Evolutionary conservation across 2,113 vertebrate species (phyloP).

Genomic region (Meleagris gallopavo): DNA sequence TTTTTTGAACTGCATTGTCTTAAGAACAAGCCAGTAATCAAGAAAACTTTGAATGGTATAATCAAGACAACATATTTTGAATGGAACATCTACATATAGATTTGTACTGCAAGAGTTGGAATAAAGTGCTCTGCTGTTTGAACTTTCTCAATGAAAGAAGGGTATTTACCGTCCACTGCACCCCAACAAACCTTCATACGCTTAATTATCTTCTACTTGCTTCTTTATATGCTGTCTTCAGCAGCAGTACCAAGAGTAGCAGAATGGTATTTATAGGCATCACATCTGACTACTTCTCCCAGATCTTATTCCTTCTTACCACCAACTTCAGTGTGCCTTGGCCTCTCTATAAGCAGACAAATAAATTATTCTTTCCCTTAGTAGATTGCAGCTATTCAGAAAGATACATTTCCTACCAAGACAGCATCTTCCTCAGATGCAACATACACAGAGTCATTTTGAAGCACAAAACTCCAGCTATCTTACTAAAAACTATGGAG

Average conservation of each 20-base stretch:
- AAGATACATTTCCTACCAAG: background rate
- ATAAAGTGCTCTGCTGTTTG: background rate
- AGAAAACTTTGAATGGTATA: background rate
- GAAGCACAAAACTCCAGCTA: slow-evolving; percentile 21
- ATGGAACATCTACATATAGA: background rate
- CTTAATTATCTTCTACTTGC: background rate
- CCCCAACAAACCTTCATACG: background rate
- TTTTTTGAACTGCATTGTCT: background rate
- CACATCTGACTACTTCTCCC: background rate
- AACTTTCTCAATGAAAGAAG: background rate
- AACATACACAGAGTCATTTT: slow-evolving; percentile 27
- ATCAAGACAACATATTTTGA: background rate
- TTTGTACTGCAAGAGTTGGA: background rate
- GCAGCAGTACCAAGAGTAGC: background rate
- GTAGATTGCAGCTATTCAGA: background rate
- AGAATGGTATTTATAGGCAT: background rate
- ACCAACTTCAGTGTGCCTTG: background rate
- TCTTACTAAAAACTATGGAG: slow-evolving; percentile 27
- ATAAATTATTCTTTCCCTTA: background rate
- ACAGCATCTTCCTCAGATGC: background rate
- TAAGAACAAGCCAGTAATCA: background rate
- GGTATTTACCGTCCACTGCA: background rate
- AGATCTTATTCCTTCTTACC: background rate
- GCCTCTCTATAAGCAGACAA: background rate
- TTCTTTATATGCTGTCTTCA: background rate